Evolutionary conservation across 1,140 invertebrate genomes (phyloP).

Genomic region (Cyclargus thomasi): DNA sequence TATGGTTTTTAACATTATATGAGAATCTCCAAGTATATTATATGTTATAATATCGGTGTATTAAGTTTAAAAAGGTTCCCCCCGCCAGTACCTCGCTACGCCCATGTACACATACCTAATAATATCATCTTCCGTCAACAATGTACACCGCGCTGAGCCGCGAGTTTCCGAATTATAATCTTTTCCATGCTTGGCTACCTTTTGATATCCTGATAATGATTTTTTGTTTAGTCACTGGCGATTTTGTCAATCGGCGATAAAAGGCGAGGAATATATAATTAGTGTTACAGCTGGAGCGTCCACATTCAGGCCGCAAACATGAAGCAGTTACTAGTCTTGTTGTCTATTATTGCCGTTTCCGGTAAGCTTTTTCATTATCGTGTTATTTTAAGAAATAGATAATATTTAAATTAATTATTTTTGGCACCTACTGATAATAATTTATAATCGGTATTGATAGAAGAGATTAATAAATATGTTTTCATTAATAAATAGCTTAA

Average conservation of each 20-base stretch:
- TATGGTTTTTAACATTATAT: no score
- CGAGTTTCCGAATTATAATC: no score
- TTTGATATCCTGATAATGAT: not conserved
- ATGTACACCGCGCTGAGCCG: no score
- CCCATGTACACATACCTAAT: no score
- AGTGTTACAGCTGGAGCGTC: not conserved
- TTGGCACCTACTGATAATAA: no score
- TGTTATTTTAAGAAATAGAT: not conserved
- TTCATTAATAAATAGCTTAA: no score
- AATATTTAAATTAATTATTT: not conserved
- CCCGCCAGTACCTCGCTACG: no score
- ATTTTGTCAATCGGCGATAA: not conserved
- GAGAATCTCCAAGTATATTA: no score
- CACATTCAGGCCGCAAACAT: not conserved
- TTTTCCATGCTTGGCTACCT: not conserved
- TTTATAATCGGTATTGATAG: not conserved
- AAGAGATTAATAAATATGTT: not conserved
- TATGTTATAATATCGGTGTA: no score
- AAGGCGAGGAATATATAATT: not conserved
- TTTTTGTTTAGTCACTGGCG: not conserved
- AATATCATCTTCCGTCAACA: no score
- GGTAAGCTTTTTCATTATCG: not conserved
- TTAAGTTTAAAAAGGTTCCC: no score
- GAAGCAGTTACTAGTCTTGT: constrained; percentile 4
- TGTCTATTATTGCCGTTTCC: not conserved